Base-by-base conservation (phyloP, 2,888 invertebrate species). In the Adelognathus sp. region DNA sequence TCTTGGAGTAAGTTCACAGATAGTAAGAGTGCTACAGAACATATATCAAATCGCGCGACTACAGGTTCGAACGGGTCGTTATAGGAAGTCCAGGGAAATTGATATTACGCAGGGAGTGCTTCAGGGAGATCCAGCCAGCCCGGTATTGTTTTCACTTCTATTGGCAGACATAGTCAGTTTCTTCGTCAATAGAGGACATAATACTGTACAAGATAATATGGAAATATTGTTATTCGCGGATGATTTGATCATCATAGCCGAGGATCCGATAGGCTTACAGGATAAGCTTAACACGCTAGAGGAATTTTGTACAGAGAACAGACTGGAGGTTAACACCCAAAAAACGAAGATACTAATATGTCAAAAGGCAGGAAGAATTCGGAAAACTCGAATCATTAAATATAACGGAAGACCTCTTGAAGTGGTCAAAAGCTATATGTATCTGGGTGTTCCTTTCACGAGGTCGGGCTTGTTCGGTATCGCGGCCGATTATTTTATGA, bases 41-140 rank as follows among this genome's bases (percentile, higher is more conserved):
- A 52, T 78, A 18, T 76, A 78, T 21, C 27, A 67, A 27, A 70
- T 58, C 29, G 50, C 74, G 0, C 21, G 33, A n/a, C 16, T 54
- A 11, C 33, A 29, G 6, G 46, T 60, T 18, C 39, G 44, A 14
- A 21, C 21, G 6, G 9, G n/a, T 11, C 2, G 21, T n/a, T n/a
- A 9, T 16, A 24, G 6, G 6, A 69, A 6, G 29, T 71, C 77
- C 9, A 31, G 21, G 7, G 31, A 52, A 41, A 79, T 84, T 29
- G 61, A 74, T 9, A 71, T 81, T 1, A 75, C 80, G 0, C 54
- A 73, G 39, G 80, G 81, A 36, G 79, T 81, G 18, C 60, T 76
- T 2, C 76, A 81, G 41, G 75, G 81, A 2, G 69, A 76, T 14
- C 27, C 67, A 1, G 39, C 74, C 16, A 76, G 58, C 18, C 72